These are phyloP conservation scores for Crotalus tigris DNA, from an alignment of 2,113 vertebrate species.

Conservation along the genomic window DNA sequence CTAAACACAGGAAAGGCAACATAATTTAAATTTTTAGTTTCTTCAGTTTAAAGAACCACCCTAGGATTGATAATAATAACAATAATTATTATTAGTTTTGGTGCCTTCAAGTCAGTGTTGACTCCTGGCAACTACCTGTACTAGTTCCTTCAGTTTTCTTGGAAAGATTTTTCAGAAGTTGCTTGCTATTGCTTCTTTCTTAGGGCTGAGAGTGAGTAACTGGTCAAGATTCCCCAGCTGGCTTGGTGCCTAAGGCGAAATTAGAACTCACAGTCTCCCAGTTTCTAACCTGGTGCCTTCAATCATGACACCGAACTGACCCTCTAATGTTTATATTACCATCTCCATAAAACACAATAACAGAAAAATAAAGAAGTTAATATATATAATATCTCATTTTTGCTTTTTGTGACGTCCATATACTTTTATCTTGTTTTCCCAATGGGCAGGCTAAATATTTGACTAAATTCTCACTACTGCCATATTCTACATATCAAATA, in stretches of 20 bases:
- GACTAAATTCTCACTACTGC: not conserved
- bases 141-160: not conserved
- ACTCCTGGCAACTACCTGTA: not conserved
- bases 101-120: not conserved
- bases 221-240: not conserved
- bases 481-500: not conserved
- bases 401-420: not conserved
- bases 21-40: not conserved
- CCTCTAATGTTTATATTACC: not conserved
- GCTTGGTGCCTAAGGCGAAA: not conserved
- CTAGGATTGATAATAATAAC: not conserved
- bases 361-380: not conserved
- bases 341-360: not conserved
- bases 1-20: slow-evolving; percentile 50
- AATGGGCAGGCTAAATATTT: not conserved
- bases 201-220: not conserved
- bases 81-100: not conserved
- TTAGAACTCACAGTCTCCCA: not conserved
- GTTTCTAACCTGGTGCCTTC: not conserved
- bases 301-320: not conserved
- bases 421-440: not conserved
- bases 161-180: not conserved
- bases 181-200: not conserved
- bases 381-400: not conserved
- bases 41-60: not conserved